Percentiles rank a stretch among this genome's conserved stretches.
phyloP scores from a whole-genome alignment of 2,888 invertebrate species.

The Parelbella ahira region DNA sequence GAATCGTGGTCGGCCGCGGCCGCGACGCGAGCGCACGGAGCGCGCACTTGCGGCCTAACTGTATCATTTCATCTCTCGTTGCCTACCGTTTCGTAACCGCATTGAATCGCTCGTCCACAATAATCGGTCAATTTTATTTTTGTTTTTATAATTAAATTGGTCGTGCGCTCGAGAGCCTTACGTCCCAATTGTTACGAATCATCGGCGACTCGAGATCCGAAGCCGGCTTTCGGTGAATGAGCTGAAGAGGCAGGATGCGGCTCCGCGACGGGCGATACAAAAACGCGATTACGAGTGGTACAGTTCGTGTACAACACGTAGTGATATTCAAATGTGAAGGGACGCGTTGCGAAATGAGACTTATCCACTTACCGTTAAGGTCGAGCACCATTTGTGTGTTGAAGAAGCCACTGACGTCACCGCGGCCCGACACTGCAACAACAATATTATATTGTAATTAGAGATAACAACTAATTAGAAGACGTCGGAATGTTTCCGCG shows the following conservation, averaged over 20 bases:
- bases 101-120: slow-evolving; percentile 7
- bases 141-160: slow-evolving; percentile 17
- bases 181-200: slow-evolving; percentile 16
- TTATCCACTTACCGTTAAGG: slow-evolving; percentile 65
- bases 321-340: slow-evolving; percentile 41
- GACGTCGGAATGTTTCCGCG: slow-evolving; percentile 11
- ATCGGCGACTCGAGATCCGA: too few species aligned
- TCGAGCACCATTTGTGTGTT: slow-evolving; percentile 76
- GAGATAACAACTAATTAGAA: slow-evolving; percentile 28
- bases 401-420: slow-evolving; percentile 73
- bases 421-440: slow-evolving; percentile 74
- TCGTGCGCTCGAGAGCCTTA: slow-evolving; percentile 12
- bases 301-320: slow-evolving; percentile 36
- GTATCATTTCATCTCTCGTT: slow-evolving; percentile 13
- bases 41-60: slow-evolving; percentile 12
- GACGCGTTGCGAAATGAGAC: slow-evolving; percentile 27
- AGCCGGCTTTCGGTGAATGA: slow-evolving; percentile 27
- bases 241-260: slow-evolving; percentile 8
- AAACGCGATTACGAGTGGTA: slow-evolving; percentile 43
- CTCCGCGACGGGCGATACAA: slow-evolving; percentile 36
- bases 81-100: slow-evolving; percentile 18
- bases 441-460: slow-evolving; percentile 44
- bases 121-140: slow-evolving; percentile 17
- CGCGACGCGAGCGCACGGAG: neutral
- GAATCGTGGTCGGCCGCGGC: slow-evolving; percentile 27